Base-by-base conservation (phyloP, 2,113 vertebrate species). In the Nothocercus julius region DNA sequence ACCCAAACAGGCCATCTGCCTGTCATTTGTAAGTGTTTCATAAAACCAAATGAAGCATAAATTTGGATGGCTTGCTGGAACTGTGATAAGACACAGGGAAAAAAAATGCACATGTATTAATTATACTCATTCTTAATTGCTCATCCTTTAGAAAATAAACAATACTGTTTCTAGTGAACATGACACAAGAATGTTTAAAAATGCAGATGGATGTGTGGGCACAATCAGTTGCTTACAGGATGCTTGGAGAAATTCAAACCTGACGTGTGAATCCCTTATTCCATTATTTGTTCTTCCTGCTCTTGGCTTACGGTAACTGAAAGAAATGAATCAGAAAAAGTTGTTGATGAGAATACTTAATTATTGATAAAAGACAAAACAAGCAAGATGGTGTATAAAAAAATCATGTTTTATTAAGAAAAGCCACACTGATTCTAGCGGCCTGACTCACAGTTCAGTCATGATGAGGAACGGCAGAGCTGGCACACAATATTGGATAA, bases 1-100 rank as follows among this genome's bases (percentile, higher is more conserved):
- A 94, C 76, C 72, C 92, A 83, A 88, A 94, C 89, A 94, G 85
- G 62, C 93, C 92, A 94, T 96, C 94, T 97, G 95, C 73, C 89
- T 92, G 85, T 94, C 90, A 93, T 86, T 73, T 93, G 62, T 73
- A 90, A 95, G 66, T 1, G 36, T 92, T 96, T 94, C 92, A 90
- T 79, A 94, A 97, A 97, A 90, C 62, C 85, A 79, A 47, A 83
- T 86, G 90, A 95, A 94, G 88, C 88, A 84, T 80, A 81, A 78
- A 86, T 53, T n/a, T 64, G 82, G 74, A 95, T 40, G 62, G 56
- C 13, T 79, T 90, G 80, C 82, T 92, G 69, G 27, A 89, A 62
- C 73, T 62, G 66, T 73, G 85, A 78, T 89, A 93, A 92, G 40
- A 89, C 34, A 53, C 62, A 32, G 25, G 54, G 47, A 84, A 86